phyloP scores from a whole-genome alignment of 2,888 invertebrate genomes.

The Andrena haemorrhoa region DNA sequence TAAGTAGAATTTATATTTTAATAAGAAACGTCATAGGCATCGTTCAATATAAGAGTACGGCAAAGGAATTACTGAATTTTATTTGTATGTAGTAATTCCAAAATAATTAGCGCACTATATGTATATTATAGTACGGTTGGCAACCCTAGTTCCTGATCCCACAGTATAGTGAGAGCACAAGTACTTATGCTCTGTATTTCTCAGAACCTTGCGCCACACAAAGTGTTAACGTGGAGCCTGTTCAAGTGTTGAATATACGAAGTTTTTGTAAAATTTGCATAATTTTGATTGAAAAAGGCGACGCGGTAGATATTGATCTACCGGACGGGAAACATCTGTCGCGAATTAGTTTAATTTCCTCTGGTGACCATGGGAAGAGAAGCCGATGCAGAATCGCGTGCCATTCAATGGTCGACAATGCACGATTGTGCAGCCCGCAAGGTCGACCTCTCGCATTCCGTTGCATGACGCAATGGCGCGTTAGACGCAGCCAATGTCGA shows the following conservation, averaged over 20 bases:
- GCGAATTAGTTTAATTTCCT: conserved; percentile 26
- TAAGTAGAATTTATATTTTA: too few relatives aligned
- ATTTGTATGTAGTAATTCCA: too few relatives aligned
- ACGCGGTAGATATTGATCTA: background rate
- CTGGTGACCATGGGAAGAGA: conserved; percentile 17
- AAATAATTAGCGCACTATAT: too few relatives aligned
- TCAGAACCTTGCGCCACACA: too few relatives aligned
- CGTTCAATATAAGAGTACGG: too few relatives aligned
- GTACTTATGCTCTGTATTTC: too few relatives aligned
- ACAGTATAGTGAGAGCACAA: too few relatives aligned
- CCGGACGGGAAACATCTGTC: background rate
- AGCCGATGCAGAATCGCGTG: conserved; percentile 24
- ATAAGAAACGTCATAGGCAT: too few relatives aligned
- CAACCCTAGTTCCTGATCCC: too few relatives aligned
- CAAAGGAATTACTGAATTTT: too few relatives aligned
- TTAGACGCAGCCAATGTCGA: conserved; percentile 56
- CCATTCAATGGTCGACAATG: conserved; percentile 66
- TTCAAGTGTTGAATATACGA: background rate
- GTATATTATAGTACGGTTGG: too few relatives aligned
- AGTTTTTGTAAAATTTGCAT: background rate
- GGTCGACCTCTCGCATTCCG: conserved; percentile 76
- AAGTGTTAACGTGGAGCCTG: too few relatives aligned
- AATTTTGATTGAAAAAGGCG: background rate
- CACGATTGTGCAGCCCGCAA: conserved; percentile 71
- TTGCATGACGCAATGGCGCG: conserved; percentile 68